These are phyloP conservation scores for Spialia ferax DNA, from an alignment of 2,888 invertebrate species.

Conservation along the genomic window DNA sequence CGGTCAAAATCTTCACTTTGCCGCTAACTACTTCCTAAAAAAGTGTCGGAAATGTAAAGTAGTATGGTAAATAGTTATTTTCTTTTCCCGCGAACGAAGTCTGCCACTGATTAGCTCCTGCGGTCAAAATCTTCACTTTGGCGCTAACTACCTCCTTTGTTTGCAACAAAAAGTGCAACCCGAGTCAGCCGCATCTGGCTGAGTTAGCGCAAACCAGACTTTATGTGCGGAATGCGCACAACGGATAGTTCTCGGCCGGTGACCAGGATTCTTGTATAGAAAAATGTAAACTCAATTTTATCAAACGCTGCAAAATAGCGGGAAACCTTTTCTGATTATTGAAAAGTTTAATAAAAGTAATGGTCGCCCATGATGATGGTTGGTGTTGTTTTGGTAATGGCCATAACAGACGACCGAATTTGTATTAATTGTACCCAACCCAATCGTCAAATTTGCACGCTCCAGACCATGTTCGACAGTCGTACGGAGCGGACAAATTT, in stretches of 20 bases:
- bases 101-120: conserved; percentile 28
- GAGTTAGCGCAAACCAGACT: not conserved
- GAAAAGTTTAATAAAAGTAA: no score
- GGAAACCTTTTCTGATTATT: no score
- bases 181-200: conserved; percentile 8
- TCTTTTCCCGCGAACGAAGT: conserved; percentile 9
- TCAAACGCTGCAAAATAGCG: no score
- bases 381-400: no score
- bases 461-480: no score
- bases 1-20: conserved; percentile 27
- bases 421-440: no score
- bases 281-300: not conserved
- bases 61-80: not conserved
- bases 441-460: no score
- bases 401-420: no score
- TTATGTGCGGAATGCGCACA: not conserved
- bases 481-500: no score
- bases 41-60: not conserved
- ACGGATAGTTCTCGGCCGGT: not conserved
- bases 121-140: conserved; percentile 27
- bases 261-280: not conserved
- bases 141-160: conserved; percentile 16
- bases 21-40: no score
- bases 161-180: conserved; percentile 11
- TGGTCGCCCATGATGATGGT: no score